Percentiles rank a stretch among this genome's conserved stretches.
Evolutionary conservation across 2,113 vertebrate species (phyloP).

Genomic region (Myodes glareolus): DNA sequence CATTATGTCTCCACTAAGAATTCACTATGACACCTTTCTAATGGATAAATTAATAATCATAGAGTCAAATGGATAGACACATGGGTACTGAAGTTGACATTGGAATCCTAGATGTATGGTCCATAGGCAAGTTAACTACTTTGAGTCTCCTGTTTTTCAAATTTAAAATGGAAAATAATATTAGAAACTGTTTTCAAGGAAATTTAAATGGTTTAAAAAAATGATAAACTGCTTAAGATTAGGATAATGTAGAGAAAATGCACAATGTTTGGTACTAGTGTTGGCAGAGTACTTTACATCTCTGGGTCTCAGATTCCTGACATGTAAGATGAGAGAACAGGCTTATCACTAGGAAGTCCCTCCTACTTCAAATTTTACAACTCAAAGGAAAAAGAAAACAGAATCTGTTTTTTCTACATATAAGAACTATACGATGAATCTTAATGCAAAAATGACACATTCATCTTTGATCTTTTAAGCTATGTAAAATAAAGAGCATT

Average conservation of each 20-base stretch:
- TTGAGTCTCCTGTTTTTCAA: neutral
- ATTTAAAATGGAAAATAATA: constrained; percentile 27
- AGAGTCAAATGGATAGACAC: neutral
- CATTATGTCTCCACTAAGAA: neutral
- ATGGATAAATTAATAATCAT: neutral
- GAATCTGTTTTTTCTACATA: neutral
- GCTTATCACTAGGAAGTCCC: neutral
- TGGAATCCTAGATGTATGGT: neutral
- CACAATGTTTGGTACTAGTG: neutral
- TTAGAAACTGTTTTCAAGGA: neutral
- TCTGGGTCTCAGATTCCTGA: neutral
- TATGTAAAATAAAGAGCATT: neutral
- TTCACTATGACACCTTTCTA: neutral
- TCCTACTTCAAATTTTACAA: constrained; percentile 11
- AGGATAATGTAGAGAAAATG: neutral
- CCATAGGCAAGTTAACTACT: neutral
- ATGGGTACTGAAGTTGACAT: neutral
- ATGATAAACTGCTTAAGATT: neutral
- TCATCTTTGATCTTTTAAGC: constrained; percentile 29
- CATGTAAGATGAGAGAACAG: neutral
- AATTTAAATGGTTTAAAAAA: constrained; percentile 21
- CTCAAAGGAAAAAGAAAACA: constrained; percentile 28
- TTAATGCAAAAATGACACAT: neutral
- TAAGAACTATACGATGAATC: neutral
- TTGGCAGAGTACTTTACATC: neutral